Percentiles rank a stretch among this genome's conserved stretches.
phyloP scores from a whole-genome alignment of 2,797 vertebrate species.

The Poeciliopsis presidionis region DNA sequence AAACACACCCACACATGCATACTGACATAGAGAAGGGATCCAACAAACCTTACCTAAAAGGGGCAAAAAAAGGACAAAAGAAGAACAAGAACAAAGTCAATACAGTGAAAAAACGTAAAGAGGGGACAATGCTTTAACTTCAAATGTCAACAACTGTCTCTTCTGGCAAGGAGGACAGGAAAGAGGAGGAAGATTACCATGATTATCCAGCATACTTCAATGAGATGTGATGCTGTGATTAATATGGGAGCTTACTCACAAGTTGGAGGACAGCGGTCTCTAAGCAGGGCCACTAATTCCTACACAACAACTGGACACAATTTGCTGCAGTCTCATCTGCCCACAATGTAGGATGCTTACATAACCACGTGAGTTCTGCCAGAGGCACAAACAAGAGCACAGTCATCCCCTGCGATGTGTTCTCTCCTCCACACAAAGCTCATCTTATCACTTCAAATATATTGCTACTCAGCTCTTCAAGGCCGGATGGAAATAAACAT shows the following conservation, averaged over 20 bases:
- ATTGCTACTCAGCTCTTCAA: conserved; percentile 43
- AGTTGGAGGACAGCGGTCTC: conserved; percentile 40
- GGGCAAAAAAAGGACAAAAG: conserved; percentile 80
- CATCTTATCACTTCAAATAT: conserved; percentile 56
- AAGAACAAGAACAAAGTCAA: conserved; percentile 87
- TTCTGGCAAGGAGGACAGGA: conserved; percentile 64
- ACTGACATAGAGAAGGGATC: conserved; percentile 79
- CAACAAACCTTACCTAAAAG: conserved; percentile 89
- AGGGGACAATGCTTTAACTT: conserved; percentile 79
- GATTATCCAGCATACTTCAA: conserved; percentile 56
- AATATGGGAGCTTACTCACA: conserved; percentile 31
- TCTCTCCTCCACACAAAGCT: conserved; percentile 58
- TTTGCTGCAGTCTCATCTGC: conserved; percentile 70
- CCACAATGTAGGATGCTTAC: conserved; percentile 71
- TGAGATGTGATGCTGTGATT: conserved; percentile 42
- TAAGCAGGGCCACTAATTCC: conserved; percentile 52
- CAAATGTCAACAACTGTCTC: conserved; percentile 65
- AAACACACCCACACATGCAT: conserved; percentile 75
- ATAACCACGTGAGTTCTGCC: conserved; percentile 64
- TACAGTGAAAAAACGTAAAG: conserved; percentile 84
- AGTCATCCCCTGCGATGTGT: conserved; percentile 55
- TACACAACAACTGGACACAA: conserved; percentile 67
- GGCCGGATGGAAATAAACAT: conserved; percentile 51
- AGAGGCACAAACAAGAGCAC: conserved; percentile 66
- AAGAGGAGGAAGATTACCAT: conserved; percentile 58